A percentile compares a stretch with the other conserved stretches of the same genome.
Evolutionary conservation across 1,140 invertebrate genomes (phyloP).

Genomic region (Zaprionus vittiger): DNA sequence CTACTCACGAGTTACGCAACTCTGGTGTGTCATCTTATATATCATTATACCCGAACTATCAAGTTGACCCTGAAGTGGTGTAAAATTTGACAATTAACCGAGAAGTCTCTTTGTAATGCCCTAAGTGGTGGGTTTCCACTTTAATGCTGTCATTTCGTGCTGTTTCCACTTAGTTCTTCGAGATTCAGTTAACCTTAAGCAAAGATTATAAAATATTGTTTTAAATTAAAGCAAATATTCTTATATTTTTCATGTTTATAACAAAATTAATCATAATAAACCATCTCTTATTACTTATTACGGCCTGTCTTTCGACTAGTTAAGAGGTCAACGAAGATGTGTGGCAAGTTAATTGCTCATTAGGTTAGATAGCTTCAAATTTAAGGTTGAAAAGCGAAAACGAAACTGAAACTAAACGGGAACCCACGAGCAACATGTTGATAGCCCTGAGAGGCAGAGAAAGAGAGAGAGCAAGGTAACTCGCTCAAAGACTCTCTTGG

Average conservation of each 20-base stretch:
- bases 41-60: background rate
- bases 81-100: constrained; percentile 7
- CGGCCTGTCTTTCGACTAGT: background rate
- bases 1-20: background rate
- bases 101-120: background rate
- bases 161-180: background rate
- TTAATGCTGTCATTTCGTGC: background rate
- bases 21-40: background rate
- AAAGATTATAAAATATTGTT: background rate
- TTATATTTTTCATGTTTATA: background rate
- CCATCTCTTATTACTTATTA: background rate
- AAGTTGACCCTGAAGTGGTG: background rate
- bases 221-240: background rate
- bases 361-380: constrained; percentile 2
- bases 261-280: background rate
- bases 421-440: constrained; percentile 31
- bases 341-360: constrained; percentile 23
- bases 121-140: background rate
- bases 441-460: constrained; percentile 11
- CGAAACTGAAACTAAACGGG: constrained; percentile 19
- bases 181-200: background rate
- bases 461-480: background rate
- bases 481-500: background rate
- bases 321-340: constrained; percentile 20
- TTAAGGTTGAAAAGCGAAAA: constrained; percentile 27